A percentile compares a stretch with the other conserved stretches of the same genome.
Evolutionary conservation across 1,140 invertebrate species (phyloP).

Genomic region (Pinna nobilis): DNA sequence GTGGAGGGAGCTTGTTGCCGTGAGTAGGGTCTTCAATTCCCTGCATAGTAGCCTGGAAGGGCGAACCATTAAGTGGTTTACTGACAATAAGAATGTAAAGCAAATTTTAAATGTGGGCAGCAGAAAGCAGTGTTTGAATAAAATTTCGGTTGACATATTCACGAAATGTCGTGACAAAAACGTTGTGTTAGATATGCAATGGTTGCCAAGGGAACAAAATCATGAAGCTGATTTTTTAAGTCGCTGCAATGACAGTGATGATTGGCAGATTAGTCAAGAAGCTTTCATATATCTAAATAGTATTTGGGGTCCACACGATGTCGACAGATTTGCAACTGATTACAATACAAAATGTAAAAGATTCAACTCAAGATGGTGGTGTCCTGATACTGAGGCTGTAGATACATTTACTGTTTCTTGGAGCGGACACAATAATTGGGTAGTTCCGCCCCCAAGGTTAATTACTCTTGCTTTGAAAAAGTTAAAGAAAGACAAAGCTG

Average conservation of each 20-base stretch:
- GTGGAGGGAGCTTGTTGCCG: slow-evolving; percentile 27
- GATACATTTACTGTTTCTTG: slow-evolving; percentile 29
- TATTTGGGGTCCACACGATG: slow-evolving; percentile 23
- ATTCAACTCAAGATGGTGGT: slow-evolving; percentile 36
- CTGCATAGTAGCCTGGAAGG: too few relatives aligned
- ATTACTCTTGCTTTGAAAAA: too few relatives aligned
- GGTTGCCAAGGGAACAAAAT: not conserved
- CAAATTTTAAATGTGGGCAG: slow-evolving; percentile 22
- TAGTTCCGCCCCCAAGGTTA: slow-evolving; percentile 34
- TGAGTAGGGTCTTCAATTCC: not conserved
- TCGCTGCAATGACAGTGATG: slow-evolving; percentile 35
- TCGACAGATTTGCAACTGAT: slow-evolving; percentile 40
- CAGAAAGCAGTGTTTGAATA: not conserved
- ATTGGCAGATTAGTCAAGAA: slow-evolving; percentile 21
- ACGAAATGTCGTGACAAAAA: not conserved
- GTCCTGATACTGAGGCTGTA: slow-evolving; percentile 20
- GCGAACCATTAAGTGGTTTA: slow-evolving; percentile 17
- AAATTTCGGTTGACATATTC: not conserved
- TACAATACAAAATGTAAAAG: slow-evolving; percentile 32
- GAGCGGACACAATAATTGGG: slow-evolving; percentile 31
- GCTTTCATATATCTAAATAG: slow-evolving; percentile 18
- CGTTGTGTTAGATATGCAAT: not conserved
- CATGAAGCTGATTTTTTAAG: slow-evolving; percentile 34
- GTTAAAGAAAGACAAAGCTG: too few relatives aligned
- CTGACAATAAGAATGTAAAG: slow-evolving; percentile 31